Evolutionary conservation across 2,797 vertebrate species (phyloP), one percentile per base, ranked within the genome.

Genomic region (Ficedula albicollis): DNA sequence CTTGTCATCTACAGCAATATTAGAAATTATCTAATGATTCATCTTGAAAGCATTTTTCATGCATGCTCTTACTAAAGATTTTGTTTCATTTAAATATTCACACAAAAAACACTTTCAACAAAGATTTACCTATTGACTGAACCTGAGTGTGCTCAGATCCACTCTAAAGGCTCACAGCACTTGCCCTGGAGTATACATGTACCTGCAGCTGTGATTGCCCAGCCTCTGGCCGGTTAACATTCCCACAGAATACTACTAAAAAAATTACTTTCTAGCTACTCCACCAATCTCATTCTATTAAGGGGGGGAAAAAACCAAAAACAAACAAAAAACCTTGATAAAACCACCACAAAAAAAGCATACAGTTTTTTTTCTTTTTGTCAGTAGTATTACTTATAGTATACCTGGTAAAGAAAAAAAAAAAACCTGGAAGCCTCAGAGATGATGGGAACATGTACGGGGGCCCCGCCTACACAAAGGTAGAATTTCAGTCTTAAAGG

Each of bases 101-200:
- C n/a, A 62, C 14, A 74, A 5, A 73, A 81, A 89, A 76, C 49
- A 52, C 36, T 69, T 95, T 44, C 4, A 20, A 22, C 6, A n/a
- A 87, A 85, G 41, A 63, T 56, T 66, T 70, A 67, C 26, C 34
- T 62, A 5, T 25, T 46, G 26, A 48, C 36, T 93, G 64, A 95
- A 87, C 19, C 22, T 10, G 15, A 87, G 36, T 49, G 59, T 74
- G 68, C 20, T 72, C 58, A 89, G 80, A 89, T 68, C 13, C 44
- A 11, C 13, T 49, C 34, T 6, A 13, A 85, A 79, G 26, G 27
- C 49, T 89, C 32, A 29, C 30, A 89, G 63, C 17, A 51, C 15
- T 30, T 51, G 39, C n/a, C 69, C 27, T 1, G 0, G 16, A 58
- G 23, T 6, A 5, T 12, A n/a, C 0, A 0, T 5, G 6, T 56